These are phyloP conservation scores for Beris chalybata DNA, from an alignment of 2,888 invertebrate species.

Conservation along the genomic window DNA sequence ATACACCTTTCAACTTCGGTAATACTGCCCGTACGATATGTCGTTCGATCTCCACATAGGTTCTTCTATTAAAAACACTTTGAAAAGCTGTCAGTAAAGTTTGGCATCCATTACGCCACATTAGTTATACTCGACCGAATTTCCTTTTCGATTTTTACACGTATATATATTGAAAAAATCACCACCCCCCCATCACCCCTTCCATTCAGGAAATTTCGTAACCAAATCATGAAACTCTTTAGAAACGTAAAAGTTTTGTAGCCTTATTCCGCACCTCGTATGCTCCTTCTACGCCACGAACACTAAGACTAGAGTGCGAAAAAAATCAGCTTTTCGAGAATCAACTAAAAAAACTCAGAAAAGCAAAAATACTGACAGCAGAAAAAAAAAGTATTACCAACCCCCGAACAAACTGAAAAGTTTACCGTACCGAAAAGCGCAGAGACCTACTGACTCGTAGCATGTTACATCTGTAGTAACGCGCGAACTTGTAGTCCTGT, in stretches of 20 bases:
- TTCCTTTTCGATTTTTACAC: conserved; percentile 6
- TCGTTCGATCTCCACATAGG: neutral
- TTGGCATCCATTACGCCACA: conserved; percentile 28
- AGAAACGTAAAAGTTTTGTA: neutral
- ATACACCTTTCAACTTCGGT: neutral
- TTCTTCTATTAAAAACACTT: conserved; percentile 10
- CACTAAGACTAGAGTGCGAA: conserved; percentile 24
- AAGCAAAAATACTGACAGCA: conserved; percentile 25
- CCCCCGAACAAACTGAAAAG: conserved; percentile 20
- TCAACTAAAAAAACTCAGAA: conserved; percentile 16
- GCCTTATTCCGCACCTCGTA: neutral
- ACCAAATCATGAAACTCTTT: conserved; percentile 31
- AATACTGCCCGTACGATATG: neutral
- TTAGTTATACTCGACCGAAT: conserved; percentile 21
- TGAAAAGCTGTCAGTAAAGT: conserved; percentile 25
- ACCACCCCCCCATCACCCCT: neutral
- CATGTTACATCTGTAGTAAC: conserved; percentile 22
- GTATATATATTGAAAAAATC: conserved; percentile 9
- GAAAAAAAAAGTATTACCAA: conserved; percentile 22
- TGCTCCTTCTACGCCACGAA: conserved; percentile 12
- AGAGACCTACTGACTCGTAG: conserved; percentile 14
- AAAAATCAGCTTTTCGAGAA: conserved; percentile 22
- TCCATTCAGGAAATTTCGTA: conserved; percentile 20
- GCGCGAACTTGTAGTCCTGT: neutral
- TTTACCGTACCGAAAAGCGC: conserved; percentile 13